phyloP scores from a whole-genome alignment of 2,113 vertebrate species.

The Leucosticte australis region DNA sequence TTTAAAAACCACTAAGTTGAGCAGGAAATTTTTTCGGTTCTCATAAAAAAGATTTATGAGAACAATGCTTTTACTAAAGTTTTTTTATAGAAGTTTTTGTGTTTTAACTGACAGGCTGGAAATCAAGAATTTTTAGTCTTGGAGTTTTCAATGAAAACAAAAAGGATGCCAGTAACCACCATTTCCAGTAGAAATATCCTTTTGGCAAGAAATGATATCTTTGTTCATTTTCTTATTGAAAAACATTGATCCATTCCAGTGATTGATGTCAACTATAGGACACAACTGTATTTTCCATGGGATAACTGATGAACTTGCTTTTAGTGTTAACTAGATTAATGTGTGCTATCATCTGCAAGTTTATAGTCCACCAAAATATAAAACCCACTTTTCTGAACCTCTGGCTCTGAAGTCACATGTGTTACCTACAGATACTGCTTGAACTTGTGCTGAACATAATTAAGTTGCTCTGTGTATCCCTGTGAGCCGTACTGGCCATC shows the following conservation, averaged over 20 bases:
- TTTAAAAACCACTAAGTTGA: neutral
- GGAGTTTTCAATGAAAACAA: constrained; percentile 17
- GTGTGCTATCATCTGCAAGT: neutral
- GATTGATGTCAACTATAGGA: constrained; percentile 31
- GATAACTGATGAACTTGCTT: constrained; percentile 15
- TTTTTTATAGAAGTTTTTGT: neutral
- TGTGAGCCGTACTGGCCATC: neutral
- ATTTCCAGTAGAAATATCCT: constrained; percentile 36
- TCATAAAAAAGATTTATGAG: neutral
- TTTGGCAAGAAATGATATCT: constrained; percentile 30
- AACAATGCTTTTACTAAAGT: neutral
- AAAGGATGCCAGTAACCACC: neutral
- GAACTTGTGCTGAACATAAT: neutral
- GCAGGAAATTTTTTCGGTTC: neutral
- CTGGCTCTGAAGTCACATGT: neutral
- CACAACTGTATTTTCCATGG: neutral
- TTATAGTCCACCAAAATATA: neutral
- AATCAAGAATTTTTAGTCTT: constrained; percentile 24
- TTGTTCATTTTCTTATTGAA: constrained; percentile 44
- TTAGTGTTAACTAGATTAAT: constrained; percentile 35
- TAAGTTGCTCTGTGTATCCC: neutral
- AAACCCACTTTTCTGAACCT: neutral
- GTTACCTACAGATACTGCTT: neutral
- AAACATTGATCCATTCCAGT: constrained; percentile 28
- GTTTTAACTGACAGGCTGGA: constrained; percentile 32